A percentile compares a stretch with the other conserved stretches of the same genome.
Evolutionary conservation across 1,140 invertebrate genomes (phyloP).

Genomic region (Helicorthomorpha holstii): DNA sequence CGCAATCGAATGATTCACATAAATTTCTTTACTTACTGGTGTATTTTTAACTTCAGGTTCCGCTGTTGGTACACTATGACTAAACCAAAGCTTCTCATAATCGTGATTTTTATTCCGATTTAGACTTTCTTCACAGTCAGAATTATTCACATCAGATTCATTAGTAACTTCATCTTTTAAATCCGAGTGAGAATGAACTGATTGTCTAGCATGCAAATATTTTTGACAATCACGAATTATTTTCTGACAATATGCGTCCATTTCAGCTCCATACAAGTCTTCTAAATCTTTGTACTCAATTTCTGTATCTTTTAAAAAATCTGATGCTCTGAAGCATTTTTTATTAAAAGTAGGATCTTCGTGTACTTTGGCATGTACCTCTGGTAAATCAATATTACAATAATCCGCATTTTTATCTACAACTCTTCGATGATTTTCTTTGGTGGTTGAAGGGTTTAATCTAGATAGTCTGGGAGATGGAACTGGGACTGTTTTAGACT

Average conservation of each 20-base stretch:
- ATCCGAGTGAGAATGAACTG: background rate
- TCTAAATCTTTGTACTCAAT: no score
- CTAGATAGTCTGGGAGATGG: no score
- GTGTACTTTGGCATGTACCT: no score
- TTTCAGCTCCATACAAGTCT: constrained; percentile 1
- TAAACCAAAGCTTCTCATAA: constrained; percentile 2
- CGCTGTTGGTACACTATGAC: background rate
- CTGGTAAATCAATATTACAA: no score
- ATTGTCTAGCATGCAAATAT: background rate
- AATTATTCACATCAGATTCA: background rate
- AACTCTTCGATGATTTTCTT: no score
- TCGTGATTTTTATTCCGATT: background rate
- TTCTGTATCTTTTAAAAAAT: no score
- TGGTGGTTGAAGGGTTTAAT: no score
- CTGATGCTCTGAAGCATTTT: no score
- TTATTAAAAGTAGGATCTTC: no score
- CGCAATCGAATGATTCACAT: background rate
- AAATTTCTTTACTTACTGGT: background rate
- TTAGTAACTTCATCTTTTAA: background rate
- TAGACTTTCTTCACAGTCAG: background rate
- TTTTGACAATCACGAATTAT: constrained; percentile 8
- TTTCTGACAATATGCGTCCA: constrained; percentile 4
- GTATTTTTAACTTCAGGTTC: background rate
- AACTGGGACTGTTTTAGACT: no score
- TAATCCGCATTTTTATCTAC: no score